These are phyloP conservation scores for Mastomys coucha DNA, from an alignment of 2,113 vertebrate genomes.

Conservation along the genomic window DNA sequence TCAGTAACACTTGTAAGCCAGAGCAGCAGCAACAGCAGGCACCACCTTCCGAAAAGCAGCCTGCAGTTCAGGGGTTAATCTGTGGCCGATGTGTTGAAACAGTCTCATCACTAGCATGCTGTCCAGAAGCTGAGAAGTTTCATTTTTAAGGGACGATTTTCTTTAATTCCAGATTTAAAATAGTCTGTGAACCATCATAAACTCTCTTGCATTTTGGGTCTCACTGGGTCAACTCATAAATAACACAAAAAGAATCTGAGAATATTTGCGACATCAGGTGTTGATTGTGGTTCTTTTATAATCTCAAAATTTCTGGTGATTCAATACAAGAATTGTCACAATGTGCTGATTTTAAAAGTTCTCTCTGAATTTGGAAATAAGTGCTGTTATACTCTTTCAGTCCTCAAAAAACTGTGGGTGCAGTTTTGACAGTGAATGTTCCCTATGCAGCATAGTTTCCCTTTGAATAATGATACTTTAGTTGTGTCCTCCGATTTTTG, in stretches of 20 bases:
- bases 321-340: too few species aligned
- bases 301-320: neutral
- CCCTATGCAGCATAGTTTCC: neutral
- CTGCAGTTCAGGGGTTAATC: slow-evolving; percentile 84
- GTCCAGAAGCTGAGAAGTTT: slow-evolving; percentile 86
- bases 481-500: neutral
- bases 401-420: neutral
- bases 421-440: neutral
- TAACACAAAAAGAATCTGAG: neutral
- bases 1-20: slow-evolving; percentile 90
- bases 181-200: too few species aligned
- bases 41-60: slow-evolving; percentile 90
- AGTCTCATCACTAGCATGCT: slow-evolving; percentile 89
- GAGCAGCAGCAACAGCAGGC: slow-evolving; percentile 87
- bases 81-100: slow-evolving; percentile 79
- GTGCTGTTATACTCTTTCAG: neutral
- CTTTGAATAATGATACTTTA: too few species aligned
- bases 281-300: neutral
- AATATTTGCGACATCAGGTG: neutral
- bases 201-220: neutral
- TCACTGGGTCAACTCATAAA: neutral
- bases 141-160: too few species aligned
- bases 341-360: neutral
- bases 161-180: neutral
- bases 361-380: neutral